phyloP scores from a whole-genome alignment of 2,797 vertebrate genomes.

The Sebastes goodei region DNA sequence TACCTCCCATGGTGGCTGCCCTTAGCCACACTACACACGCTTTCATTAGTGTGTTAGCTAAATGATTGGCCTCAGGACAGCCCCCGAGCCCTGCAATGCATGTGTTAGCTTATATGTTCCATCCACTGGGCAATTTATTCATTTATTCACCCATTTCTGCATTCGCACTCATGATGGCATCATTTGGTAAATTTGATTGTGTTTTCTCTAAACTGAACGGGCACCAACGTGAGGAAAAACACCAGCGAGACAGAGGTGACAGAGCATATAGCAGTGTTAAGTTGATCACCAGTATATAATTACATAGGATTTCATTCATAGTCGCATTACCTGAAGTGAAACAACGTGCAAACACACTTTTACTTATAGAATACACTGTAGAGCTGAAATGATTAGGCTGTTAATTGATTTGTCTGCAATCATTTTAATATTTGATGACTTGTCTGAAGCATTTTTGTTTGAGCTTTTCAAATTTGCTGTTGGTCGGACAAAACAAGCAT shows the following conservation, averaged over 20 bases:
- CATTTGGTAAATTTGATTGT: slow-evolving; percentile 64
- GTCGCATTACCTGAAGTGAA: background rate
- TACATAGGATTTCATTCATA: slow-evolving; percentile 5
- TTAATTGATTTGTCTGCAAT: background rate
- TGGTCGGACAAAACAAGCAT: background rate
- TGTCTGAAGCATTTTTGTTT: background rate
- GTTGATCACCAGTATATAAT: slow-evolving; percentile 7
- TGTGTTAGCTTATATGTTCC: slow-evolving; percentile 72
- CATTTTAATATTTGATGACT: background rate
- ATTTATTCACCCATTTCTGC: slow-evolving; percentile 73
- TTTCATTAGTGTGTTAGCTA: slow-evolving; percentile 86
- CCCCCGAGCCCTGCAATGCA: slow-evolving; percentile 77
- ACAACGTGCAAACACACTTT: background rate
- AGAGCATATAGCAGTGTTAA: background rate
- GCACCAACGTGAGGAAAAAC: slow-evolving; percentile 6
- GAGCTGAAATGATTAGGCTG: background rate
- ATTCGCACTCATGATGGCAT: slow-evolving; percentile 60
- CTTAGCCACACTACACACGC: slow-evolving; percentile 80
- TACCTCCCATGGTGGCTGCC: slow-evolving; percentile 80
- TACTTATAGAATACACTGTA: background rate
- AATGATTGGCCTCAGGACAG: slow-evolving; percentile 85
- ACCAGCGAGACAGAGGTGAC: slow-evolving; percentile 17
- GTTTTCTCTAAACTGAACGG: slow-evolving; percentile 51
- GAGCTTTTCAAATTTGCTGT: background rate
- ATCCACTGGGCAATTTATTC: slow-evolving; percentile 75